Percentiles rank a stretch among this genome's conserved stretches.
Evolutionary conservation across 1,140 invertebrate genomes (phyloP).

Genomic region (Heliconius hermathena): DNA sequence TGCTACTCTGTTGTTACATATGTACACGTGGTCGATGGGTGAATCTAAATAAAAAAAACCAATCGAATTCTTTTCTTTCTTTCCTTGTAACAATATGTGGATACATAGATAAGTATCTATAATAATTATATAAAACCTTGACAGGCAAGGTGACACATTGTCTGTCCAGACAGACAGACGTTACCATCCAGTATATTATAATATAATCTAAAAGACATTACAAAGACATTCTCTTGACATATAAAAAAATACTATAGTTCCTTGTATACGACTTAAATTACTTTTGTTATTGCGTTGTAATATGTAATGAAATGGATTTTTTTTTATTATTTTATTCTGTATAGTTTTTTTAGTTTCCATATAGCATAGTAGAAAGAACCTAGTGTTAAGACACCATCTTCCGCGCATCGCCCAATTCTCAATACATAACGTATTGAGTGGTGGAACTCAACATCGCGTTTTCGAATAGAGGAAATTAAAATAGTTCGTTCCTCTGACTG

Average conservation of each 20-base stretch:
- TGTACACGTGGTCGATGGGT: too few species aligned
- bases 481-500: too few species aligned
- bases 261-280: neutral
- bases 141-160: neutral
- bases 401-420: too few species aligned
- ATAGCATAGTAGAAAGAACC: too few species aligned
- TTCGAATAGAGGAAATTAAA: too few species aligned
- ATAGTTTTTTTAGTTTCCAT: neutral
- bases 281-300: neutral
- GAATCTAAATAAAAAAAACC: neutral
- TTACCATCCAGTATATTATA: neutral
- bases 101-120: neutral
- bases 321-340: neutral
- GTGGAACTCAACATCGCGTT: too few species aligned
- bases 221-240: neutral
- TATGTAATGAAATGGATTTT: neutral
- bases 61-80: neutral
- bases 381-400: too few species aligned
- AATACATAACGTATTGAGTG: too few species aligned
- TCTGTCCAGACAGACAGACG: neutral
- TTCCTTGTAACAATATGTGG: neutral
- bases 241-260: neutral
- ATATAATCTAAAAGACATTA: slow-evolving; percentile 7
- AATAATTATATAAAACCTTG: neutral
- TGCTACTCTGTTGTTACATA: too few species aligned